Evolutionary conservation across 1,140 invertebrate species (phyloP).

Genomic region (Pachyrhynchus sulphureomaculatus): DNA sequence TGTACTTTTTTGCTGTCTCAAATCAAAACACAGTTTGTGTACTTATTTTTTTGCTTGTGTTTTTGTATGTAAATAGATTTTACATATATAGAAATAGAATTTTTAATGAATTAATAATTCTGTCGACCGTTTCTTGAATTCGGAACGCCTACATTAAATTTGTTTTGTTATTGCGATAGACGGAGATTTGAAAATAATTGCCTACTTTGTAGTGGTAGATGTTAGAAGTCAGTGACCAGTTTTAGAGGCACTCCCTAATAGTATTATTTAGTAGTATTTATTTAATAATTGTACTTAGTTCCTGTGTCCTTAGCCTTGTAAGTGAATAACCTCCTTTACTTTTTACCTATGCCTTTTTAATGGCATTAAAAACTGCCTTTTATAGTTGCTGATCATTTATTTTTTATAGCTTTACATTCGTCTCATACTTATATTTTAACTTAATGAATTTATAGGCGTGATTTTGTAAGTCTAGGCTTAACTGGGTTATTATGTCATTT

Average conservation of each 20-base stretch:
- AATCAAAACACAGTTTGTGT: not conserved
- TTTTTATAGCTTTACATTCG: too few relatives aligned
- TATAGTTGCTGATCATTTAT: too few relatives aligned
- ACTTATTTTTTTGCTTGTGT: conserved; percentile 13
- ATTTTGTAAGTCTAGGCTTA: too few relatives aligned
- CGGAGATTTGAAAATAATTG: not conserved
- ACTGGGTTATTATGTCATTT: too few relatives aligned
- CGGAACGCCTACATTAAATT: too few relatives aligned
- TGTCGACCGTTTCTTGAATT: not conserved
- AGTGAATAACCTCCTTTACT: not conserved
- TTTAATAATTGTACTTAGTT: conserved; percentile 22
- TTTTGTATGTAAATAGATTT: conserved; percentile 15
- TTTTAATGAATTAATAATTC: not conserved
- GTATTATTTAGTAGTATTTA: not conserved
- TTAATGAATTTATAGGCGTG: too few relatives aligned
- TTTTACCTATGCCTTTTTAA: not conserved
- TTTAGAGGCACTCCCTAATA: not conserved
- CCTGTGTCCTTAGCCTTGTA: not conserved
- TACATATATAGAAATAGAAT: not conserved
- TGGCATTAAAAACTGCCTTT: too few relatives aligned
- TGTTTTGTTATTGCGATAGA: too few relatives aligned
- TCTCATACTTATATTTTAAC: too few relatives aligned
- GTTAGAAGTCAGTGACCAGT: not conserved
- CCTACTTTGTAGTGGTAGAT: too few relatives aligned
- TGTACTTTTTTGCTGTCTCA: conserved; percentile 12